These are phyloP conservation scores for Drosophila jambulina DNA, from an alignment of 1,140 invertebrate genomes.

Conservation along the genomic window DNA sequence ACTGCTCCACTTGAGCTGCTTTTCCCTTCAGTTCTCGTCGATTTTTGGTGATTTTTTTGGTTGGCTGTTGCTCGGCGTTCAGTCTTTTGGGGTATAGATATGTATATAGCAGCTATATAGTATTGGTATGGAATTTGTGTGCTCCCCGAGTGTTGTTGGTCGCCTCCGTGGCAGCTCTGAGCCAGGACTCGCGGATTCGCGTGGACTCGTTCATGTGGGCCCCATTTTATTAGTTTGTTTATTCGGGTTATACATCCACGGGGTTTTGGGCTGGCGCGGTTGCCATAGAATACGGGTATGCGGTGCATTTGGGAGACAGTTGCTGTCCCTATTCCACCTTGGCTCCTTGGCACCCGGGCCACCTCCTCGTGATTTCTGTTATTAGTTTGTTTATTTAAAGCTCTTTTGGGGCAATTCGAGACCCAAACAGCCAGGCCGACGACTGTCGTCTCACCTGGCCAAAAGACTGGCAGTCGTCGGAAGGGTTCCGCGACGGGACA, in stretches of 20 bases:
- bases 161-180: slow-evolving; percentile 54
- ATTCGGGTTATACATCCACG: slow-evolving; percentile 84
- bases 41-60: slow-evolving; percentile 40
- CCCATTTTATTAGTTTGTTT: slow-evolving; percentile 85
- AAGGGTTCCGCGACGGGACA: slow-evolving; percentile 23
- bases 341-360: slow-evolving; percentile 24
- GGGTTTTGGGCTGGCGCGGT: slow-evolving; percentile 63
- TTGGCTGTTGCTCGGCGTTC: slow-evolving; percentile 36
- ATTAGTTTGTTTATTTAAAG: slow-evolving; percentile 84
- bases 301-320: slow-evolving; percentile 53
- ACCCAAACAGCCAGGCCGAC: slow-evolving; percentile 53
- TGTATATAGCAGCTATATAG: slow-evolving; percentile 20
- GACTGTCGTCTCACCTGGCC: slow-evolving; percentile 32
- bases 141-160: slow-evolving; percentile 54
- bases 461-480: slow-evolving; percentile 39
- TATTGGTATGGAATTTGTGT: slow-evolving; percentile 30
- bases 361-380: slow-evolving; percentile 73
- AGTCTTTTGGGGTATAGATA: slow-evolving; percentile 61
- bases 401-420: slow-evolving; percentile 69
- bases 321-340: slow-evolving; percentile 30
- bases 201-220: slow-evolving; percentile 57
- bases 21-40: slow-evolving; percentile 46
- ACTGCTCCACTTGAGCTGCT: slow-evolving; percentile 46
- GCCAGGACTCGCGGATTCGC: slow-evolving; percentile 31
- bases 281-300: slow-evolving; percentile 69